Percentiles rank a stretch among this genome's conserved stretches.
phyloP scores from a whole-genome alignment of 2,888 invertebrate species.

The Spilarctia lutea region DNA sequence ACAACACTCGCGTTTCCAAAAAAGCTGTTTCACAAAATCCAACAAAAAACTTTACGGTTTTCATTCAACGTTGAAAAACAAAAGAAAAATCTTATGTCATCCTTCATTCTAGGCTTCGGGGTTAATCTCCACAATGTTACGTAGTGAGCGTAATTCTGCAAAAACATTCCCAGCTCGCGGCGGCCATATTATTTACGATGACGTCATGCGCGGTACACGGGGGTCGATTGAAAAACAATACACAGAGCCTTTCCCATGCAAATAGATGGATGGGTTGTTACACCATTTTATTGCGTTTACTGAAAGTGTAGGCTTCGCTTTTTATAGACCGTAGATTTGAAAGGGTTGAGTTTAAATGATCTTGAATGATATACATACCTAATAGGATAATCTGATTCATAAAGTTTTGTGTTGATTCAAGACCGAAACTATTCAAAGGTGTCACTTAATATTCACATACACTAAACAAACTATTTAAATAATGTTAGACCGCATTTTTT shows the following conservation, averaged over 20 bases:
- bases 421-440: too few relatives aligned
- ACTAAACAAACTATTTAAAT: too few relatives aligned
- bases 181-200: constrained; percentile 59
- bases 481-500: too few relatives aligned
- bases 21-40: constrained; percentile 2
- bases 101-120: constrained; percentile 32
- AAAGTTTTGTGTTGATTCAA: background rate
- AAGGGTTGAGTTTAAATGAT: constrained; percentile 17
- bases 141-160: constrained; percentile 48
- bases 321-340: constrained; percentile 24
- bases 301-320: constrained; percentile 33
- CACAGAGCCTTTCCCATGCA: constrained; percentile 46
- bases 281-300: constrained; percentile 42
- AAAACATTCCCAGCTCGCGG: constrained; percentile 46
- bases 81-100: constrained; percentile 39
- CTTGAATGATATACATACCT: constrained; percentile 6
- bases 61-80: constrained; percentile 13
- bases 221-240: constrained; percentile 63
- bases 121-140: constrained; percentile 50
- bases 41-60: constrained; percentile 20
- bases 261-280: constrained; percentile 45
- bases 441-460: too few relatives aligned
- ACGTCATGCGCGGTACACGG: constrained; percentile 54
- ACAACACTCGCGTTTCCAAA: background rate
- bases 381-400: background rate